Conservation (phyloP, 2,113 vertebrate species). For the Carettochelys insculpta region DNA sequence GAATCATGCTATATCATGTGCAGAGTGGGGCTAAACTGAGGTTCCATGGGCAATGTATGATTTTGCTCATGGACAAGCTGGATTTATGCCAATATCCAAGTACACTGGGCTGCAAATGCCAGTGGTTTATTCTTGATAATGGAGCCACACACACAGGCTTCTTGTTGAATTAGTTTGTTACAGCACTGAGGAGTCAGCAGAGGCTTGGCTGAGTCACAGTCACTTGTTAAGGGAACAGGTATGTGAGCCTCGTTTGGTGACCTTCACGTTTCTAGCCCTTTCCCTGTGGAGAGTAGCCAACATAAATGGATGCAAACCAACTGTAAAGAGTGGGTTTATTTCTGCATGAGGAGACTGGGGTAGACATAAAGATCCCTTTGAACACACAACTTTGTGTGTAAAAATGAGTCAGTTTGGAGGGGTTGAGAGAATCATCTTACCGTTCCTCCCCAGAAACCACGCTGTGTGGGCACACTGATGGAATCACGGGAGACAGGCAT, state of each 20-base stretch:
- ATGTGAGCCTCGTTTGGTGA: not conserved
- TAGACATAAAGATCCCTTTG: not conserved
- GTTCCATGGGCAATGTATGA: not conserved
- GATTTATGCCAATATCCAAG: not conserved
- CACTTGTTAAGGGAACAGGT: not conserved
- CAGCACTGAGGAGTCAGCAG: not conserved
- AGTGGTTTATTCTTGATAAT: not conserved
- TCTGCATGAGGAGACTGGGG: not conserved
- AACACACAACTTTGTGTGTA: fast-evolving
- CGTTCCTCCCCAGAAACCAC: not conserved
- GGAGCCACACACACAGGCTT: not conserved
- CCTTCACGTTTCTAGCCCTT: not conserved
- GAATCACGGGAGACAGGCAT: not conserved
- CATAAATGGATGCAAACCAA: not conserved
- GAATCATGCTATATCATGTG: not conserved
- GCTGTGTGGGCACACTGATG: not conserved
- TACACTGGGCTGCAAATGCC: not conserved
- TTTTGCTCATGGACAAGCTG: not conserved
- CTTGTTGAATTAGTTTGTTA: not conserved
- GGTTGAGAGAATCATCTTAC: not conserved
- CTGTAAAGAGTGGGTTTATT: not conserved
- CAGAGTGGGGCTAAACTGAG: not conserved
- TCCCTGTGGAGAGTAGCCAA: not conserved
- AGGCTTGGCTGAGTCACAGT: not conserved
- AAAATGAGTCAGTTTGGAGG: not conserved